phyloP scores from a whole-genome alignment of 2,888 invertebrate species.

The Odontocerum albicorne region DNA sequence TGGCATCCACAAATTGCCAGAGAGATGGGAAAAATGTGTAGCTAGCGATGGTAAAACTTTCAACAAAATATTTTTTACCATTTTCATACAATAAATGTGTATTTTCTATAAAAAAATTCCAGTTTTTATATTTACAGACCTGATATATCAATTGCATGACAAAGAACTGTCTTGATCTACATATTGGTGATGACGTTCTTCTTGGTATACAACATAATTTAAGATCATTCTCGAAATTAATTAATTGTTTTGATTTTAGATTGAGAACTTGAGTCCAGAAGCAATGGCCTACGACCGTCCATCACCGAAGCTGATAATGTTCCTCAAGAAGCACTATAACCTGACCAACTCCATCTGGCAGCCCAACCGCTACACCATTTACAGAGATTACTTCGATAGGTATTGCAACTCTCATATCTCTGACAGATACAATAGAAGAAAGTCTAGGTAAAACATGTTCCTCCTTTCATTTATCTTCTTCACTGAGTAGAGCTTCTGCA shows the following conservation, averaged over 20 bases:
- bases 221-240: no score
- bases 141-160: no score
- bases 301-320: conserved; percentile 32
- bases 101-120: no score
- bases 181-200: no score
- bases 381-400: conserved; percentile 31
- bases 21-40: no score
- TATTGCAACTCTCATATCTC: conserved; percentile 15
- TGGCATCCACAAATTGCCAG: no score
- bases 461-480: not conserved
- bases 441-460: conserved; percentile 13
- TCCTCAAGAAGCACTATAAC: conserved; percentile 31
- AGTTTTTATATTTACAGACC: no score
- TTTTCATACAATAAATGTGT: no score
- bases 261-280: conserved; percentile 25
- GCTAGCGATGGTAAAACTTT: no score
- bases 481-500: conserved; percentile 3
- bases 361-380: conserved; percentile 34
- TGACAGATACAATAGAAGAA: conserved; percentile 15
- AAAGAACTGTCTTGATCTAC: no score
- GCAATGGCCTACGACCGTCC: conserved; percentile 35
- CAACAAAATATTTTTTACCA: no score
- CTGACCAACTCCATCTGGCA: conserved; percentile 30
- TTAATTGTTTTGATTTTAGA: conserved; percentile 21
- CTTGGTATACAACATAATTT: no score